Evolutionary conservation across 1,140 invertebrate species (phyloP).

Genomic region (Trichogramma pretiosum): DNA sequence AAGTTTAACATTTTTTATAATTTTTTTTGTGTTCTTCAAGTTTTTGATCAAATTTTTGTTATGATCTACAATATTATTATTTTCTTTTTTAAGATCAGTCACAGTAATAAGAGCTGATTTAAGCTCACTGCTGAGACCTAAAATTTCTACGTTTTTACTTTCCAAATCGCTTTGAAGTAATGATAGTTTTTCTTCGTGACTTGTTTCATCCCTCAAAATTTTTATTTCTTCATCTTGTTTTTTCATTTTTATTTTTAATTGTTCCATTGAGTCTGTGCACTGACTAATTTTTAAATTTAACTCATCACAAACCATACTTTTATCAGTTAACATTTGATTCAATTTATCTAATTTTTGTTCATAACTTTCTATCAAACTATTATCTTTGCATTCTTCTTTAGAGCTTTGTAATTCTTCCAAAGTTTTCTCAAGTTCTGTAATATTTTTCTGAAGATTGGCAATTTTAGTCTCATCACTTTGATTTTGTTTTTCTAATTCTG

Average conservation of each 20-base stretch:
- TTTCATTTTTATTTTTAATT: slow-evolving; percentile 22
- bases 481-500: slow-evolving; percentile 20
- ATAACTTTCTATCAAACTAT: slow-evolving; percentile 27
- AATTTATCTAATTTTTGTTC: slow-evolving; percentile 27
- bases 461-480: slow-evolving; percentile 19
- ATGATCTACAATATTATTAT: slow-evolving; percentile 22
- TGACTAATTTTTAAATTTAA: slow-evolving; percentile 25
- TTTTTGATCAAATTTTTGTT: slow-evolving; percentile 24
- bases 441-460: too few species aligned
- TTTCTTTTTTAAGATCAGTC: slow-evolving; percentile 24
- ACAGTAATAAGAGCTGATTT: slow-evolving; percentile 23
- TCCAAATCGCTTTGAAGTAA: slow-evolving; percentile 23
- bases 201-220: slow-evolving; percentile 15
- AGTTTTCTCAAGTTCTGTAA: slow-evolving; percentile 41
- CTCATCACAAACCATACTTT: slow-evolving; percentile 24
- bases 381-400: too few species aligned
- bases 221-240: slow-evolving; percentile 20
- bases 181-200: slow-evolving; percentile 8
- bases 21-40: slow-evolving; percentile 23
- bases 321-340: slow-evolving; percentile 20
- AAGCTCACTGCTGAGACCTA: slow-evolving; percentile 22
- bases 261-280: slow-evolving; percentile 20
- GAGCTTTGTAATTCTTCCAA: too few species aligned
- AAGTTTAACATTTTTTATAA: slow-evolving; percentile 17
- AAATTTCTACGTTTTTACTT: slow-evolving; percentile 24